Percentiles rank a stretch among this genome's conserved stretches.
Conservation (phyloP, 2,888 invertebrate genomes). For the Heliothis peltigera region DNA sequence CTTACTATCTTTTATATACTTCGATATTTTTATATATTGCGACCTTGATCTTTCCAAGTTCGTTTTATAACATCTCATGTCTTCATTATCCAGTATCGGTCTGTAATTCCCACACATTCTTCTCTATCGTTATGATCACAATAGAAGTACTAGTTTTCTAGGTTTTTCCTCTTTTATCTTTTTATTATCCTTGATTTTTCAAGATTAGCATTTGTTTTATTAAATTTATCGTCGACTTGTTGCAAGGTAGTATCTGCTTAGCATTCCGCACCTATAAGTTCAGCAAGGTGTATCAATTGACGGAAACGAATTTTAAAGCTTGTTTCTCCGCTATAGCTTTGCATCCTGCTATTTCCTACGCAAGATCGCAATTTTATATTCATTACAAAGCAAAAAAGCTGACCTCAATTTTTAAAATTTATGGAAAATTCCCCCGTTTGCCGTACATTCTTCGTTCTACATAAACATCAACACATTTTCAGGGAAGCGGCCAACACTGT, state of each 20-base stretch:
- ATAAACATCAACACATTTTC: background rate
- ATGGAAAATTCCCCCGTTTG: background rate
- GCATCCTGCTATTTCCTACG: constrained; percentile 7
- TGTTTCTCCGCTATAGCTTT: background rate
- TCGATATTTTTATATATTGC: no score
- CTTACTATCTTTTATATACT: constrained; percentile 11
- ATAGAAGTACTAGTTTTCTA: no score
- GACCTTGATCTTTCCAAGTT: constrained; percentile 54
- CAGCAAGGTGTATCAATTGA: constrained; percentile 5
- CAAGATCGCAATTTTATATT: background rate
- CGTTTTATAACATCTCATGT: constrained; percentile 35
- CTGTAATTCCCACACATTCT: no score
- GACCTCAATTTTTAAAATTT: background rate
- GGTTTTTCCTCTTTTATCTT: background rate
- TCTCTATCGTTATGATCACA: no score
- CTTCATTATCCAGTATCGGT: background rate
- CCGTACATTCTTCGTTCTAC: no score
- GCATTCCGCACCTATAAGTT: constrained; percentile 26
- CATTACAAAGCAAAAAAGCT: background rate
- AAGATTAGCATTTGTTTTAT: background rate
- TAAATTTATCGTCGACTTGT: constrained; percentile 3
- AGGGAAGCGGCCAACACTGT: no score
- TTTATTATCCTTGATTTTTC: constrained; percentile 2
- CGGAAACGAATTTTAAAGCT: constrained; percentile 16
- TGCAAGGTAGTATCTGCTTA: background rate